A percentile compares a stretch with the other conserved stretches of the same genome.
These are phyloP conservation scores for Hippocampus mohnikei DNA, from an alignment of 2,113 vertebrate species.

Conservation along the genomic window DNA sequence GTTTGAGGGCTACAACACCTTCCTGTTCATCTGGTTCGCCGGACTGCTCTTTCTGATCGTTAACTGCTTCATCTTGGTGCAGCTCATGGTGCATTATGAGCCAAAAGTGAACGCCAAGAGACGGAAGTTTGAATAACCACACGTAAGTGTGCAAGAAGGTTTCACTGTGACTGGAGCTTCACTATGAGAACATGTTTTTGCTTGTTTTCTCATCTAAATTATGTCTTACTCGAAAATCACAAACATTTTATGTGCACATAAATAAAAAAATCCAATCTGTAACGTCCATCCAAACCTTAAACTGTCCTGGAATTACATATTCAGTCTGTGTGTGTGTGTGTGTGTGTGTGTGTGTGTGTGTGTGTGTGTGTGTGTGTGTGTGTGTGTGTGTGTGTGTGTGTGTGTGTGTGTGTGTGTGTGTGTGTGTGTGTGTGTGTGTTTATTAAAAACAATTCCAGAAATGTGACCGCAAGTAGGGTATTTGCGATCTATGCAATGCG, in stretches of 20 bases:
- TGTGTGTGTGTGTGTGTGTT: too few relatives aligned
- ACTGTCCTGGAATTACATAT: too few relatives aligned
- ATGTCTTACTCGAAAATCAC: not conserved
- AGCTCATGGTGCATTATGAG: conserved; percentile 84
- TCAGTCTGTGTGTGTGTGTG: too few relatives aligned
- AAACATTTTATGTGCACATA: not conserved
- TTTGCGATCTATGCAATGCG: conserved; percentile 32
- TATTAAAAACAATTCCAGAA: not conserved
- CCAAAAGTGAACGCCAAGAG: conserved; percentile 28
- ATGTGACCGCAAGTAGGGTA: not conserved
- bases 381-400: too few relatives aligned
- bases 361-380: too few relatives aligned
- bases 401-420: too few relatives aligned
- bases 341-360: too few relatives aligned
- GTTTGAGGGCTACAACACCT: conserved; percentile 87
- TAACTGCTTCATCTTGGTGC: conserved; percentile 81
- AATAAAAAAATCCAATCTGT: too few relatives aligned
- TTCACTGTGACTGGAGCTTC: not conserved
- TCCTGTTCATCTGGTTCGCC: conserved; percentile 83
- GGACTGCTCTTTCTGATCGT: conserved; percentile 84
- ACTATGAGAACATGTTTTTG: not conserved
- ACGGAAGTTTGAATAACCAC: conserved; percentile 52
- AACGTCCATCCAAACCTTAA: too few relatives aligned
- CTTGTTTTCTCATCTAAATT: not conserved
- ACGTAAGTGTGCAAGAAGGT: not conserved